phyloP scores from a whole-genome alignment of 2,888 invertebrate species.

The Patella pellucida region DNA sequence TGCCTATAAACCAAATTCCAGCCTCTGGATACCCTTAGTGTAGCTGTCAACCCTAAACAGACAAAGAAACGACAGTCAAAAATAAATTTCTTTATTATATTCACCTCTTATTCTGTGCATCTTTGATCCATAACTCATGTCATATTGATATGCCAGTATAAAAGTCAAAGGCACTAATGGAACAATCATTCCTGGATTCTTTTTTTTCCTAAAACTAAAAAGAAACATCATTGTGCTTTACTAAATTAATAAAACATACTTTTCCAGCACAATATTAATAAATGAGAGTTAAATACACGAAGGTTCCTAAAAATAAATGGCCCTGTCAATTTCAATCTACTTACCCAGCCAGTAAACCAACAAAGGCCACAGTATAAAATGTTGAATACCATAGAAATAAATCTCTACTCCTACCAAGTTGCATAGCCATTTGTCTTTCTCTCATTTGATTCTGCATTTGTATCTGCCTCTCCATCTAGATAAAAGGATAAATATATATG shows the following conservation, averaged over 20 bases:
- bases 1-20: too few relatives aligned
- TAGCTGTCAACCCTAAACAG: too few relatives aligned
- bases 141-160: conserved; percentile 80
- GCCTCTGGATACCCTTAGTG: too few relatives aligned
- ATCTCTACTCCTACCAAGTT: conserved; percentile 79
- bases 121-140: conserved; percentile 84
- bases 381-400: conserved; percentile 81
- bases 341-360: conserved; percentile 71
- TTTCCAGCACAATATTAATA: too few relatives aligned
- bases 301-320: neutral
- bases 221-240: neutral
- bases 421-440: conserved; percentile 80
- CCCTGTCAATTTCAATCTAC: neutral
- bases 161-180: conserved; percentile 83
- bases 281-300: neutral
- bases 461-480: conserved; percentile 82
- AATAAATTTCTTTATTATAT: too few relatives aligned
- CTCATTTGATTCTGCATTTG: conserved; percentile 86
- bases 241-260: neutral
- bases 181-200: conserved; percentile 75
- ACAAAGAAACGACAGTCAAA: too few relatives aligned
- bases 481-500: neutral
- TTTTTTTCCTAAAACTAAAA: conserved; percentile 30
- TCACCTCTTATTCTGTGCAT: conserved; percentile 82
- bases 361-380: conserved; percentile 77